phyloP scores from a whole-genome alignment of 2,888 invertebrate species.

The Anthophora plumipes region DNA sequence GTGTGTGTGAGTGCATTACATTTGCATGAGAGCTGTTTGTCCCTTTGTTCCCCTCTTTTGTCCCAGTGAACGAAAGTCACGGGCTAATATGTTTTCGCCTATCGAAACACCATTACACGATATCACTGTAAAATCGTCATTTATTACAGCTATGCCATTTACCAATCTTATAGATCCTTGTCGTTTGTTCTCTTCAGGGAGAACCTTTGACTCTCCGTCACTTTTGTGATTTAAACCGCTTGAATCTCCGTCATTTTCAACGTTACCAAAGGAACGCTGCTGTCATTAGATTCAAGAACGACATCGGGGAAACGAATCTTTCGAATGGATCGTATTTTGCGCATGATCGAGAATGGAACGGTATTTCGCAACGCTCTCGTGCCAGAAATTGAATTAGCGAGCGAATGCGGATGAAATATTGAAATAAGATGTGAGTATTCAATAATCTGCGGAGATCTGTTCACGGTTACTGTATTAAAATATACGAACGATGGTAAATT shows the following conservation, averaged over 20 bases:
- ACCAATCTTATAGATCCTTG: not conserved
- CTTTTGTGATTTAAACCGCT: slow-evolving; percentile 23
- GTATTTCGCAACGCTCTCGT: not conserved
- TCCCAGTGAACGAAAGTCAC: slow-evolving; percentile 31
- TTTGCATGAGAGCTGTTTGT: slow-evolving; percentile 50
- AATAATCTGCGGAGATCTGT: not conserved
- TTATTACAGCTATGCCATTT: slow-evolving; percentile 3
- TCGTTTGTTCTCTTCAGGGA: not conserved
- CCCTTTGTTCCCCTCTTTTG: slow-evolving; percentile 40
- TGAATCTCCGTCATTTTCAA: not conserved
- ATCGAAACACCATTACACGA: slow-evolving; percentile 24
- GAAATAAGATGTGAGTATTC: slow-evolving; percentile 2
- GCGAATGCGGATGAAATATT: not conserved
- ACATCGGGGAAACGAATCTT: not conserved
- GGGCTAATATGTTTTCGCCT: slow-evolving; percentile 45
- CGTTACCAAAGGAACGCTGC: not conserved
- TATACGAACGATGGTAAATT: not conserved
- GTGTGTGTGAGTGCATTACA: not conserved
- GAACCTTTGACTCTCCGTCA: not conserved
- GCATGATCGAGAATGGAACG: not conserved
- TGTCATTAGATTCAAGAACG: slow-evolving; percentile 1
- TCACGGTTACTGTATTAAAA: not conserved
- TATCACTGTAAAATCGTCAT: slow-evolving; percentile 31
- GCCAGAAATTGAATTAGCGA: slow-evolving; percentile 10
- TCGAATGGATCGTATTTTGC: not conserved